Base-by-base conservation (phyloP, 2,113 vertebrate genomes). In the Dicentrarchus labrax region DNA sequence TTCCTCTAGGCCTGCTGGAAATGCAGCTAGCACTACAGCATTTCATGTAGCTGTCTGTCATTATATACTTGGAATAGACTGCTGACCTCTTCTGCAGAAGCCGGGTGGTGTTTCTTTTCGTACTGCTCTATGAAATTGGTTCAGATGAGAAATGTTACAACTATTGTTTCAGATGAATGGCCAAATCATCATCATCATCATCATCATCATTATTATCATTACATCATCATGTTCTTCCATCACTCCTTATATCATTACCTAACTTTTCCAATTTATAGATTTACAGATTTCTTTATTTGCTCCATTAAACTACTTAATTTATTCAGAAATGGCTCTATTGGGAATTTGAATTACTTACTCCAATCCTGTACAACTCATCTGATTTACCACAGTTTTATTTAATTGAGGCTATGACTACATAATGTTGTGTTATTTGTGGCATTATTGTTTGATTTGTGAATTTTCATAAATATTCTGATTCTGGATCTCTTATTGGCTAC, bases 1-100 rank as follows among this genome's bases (percentile, higher is more conserved):
- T 60, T 84, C 82, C 38, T 66, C 22, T 12, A 4, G 16, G 60
- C 17, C 47, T 61, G 43, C 61, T 65, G 72, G 16, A 30, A 50
- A 62, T 15, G 57, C 75, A 60, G 57, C 72, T 64, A 65, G 69
- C 45, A 50, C 17, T 39, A 3, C 51, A 21, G 38, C 11, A 8
- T 66, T 30, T 30, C 57, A 67, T 48, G 21, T 4, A 24, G 43
- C 54, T 47, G 68, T 51, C 69, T 43, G 67, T 54, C 72, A 50
- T 5, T 4, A 43, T 15, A 9, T 36, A 12, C 59, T 61, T 15
- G 59, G 59, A 38, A 61, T 19, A 59, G 15, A 76, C 48, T 11
- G 22, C 38, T 11, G 12, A 41, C 17, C 51, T 59, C 38, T 41
- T 59, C 43, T 17, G n/a, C 62, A 64, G 50, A 24, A 80, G 47